These are phyloP conservation scores for Helostoma temminkii DNA, from an alignment of 2,797 vertebrate species.

Conservation along the genomic window DNA sequence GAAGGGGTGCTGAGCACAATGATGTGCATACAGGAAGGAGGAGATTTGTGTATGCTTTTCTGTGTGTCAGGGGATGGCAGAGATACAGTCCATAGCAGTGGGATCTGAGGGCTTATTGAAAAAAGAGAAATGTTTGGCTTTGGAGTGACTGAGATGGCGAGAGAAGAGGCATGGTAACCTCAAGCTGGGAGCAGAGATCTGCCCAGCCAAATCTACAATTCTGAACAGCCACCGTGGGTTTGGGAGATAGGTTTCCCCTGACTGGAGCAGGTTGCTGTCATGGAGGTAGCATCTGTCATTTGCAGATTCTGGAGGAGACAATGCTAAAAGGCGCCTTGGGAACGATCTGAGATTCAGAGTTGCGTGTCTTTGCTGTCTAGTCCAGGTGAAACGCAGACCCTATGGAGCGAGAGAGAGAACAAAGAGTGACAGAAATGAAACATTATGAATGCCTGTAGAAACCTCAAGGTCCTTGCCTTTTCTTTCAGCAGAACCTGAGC, in stretches of 20 bases:
- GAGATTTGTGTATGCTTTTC: conserved; percentile 33
- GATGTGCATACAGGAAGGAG: conserved; percentile 42
- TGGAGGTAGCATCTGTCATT: conserved; percentile 65
- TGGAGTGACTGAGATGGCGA: conserved; percentile 46
- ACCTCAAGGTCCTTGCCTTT: conserved; percentile 44
- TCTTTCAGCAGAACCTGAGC: conserved; percentile 33
- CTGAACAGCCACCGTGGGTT: conserved; percentile 57
- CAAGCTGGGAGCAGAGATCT: conserved; percentile 34
- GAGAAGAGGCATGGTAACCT: conserved; percentile 51
- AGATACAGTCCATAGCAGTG: conserved; percentile 54
- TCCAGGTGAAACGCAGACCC: conserved; percentile 60
- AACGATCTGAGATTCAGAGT: conserved; percentile 54
- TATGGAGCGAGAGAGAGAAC: conserved; percentile 46
- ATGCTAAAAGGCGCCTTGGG: conserved; percentile 50
- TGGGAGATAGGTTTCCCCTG: conserved; percentile 60
- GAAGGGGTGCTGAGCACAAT: conserved; percentile 45
- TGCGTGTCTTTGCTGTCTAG: conserved; percentile 59
- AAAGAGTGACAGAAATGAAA: conserved; percentile 69
- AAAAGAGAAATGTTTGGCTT: conserved; percentile 53
- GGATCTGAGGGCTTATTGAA: conserved; percentile 47
- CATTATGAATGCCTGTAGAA: conserved; percentile 63
- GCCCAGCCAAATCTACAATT: conserved; percentile 66
- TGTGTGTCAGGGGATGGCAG: conserved; percentile 58
- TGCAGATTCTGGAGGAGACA: conserved; percentile 67
- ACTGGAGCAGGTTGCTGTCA: conserved; percentile 51